phyloP scores from a whole-genome alignment of 2,797 vertebrate genomes.

The Tympanoctomys barrerae region DNA sequence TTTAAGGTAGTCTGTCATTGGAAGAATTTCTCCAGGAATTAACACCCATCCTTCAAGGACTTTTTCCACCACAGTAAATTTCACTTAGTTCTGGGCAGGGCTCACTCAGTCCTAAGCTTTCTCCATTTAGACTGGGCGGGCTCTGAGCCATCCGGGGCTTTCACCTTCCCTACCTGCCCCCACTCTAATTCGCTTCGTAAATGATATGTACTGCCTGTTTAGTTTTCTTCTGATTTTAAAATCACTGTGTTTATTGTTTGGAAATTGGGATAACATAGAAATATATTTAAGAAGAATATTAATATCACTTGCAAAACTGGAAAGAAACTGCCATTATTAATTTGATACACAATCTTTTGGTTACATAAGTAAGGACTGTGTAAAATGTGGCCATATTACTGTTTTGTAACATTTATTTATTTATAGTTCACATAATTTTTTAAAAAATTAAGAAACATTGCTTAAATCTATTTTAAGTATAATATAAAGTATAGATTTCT shows the following conservation, averaged over 20 bases:
- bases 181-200: not conserved
- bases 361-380: slow-evolving; percentile 36
- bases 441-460: not conserved
- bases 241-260: slow-evolving; percentile 2
- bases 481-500: not conserved
- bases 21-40: slow-evolving; percentile 8
- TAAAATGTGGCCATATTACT: not conserved
- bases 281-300: not conserved
- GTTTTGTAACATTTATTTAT: slow-evolving; percentile 23
- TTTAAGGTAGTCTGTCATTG: not conserved
- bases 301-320: not conserved
- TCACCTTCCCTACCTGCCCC: not conserved
- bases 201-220: not conserved
- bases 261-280: slow-evolving; percentile 39
- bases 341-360: not conserved
- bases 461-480: slow-evolving; percentile 19
- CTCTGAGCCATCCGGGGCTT: not conserved
- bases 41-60: not conserved
- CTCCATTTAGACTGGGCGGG: not conserved
- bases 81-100: not conserved
- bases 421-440: not conserved
- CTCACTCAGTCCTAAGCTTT: not conserved
- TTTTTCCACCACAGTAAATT: not conserved
- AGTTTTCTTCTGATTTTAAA: slow-evolving; percentile 54
- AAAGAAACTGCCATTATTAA: slow-evolving; percentile 17